phyloP scores from a whole-genome alignment of 2,888 invertebrate genomes.

The Exephanes ischioxanthus region DNA sequence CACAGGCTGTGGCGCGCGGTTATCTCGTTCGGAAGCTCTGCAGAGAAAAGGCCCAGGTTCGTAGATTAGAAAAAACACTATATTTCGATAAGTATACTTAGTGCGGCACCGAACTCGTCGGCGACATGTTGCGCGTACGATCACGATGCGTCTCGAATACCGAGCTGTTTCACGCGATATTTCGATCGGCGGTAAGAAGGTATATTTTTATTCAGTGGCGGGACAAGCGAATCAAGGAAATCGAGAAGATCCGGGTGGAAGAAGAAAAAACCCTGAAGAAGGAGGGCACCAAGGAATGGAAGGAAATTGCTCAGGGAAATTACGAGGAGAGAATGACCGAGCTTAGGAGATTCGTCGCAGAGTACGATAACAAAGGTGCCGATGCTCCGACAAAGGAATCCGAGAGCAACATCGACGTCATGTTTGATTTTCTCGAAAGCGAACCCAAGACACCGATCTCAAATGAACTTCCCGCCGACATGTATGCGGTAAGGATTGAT shows the following conservation, averaged over 20 bases:
- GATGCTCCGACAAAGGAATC: conserved; percentile 84
- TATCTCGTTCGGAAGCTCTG: conserved; percentile 88
- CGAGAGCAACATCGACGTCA: conserved; percentile 88
- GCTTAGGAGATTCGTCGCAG: conserved; percentile 87
- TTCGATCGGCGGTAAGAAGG: background rate
- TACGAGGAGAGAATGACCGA: conserved; percentile 90
- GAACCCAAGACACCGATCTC: conserved; percentile 74
- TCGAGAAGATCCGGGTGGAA: conserved; percentile 86
- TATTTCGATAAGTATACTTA: background rate
- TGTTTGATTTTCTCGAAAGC: conserved; percentile 90
- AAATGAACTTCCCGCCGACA: conserved; percentile 71
- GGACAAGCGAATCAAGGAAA: conserved; percentile 84
- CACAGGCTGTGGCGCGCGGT: conserved; percentile 90
- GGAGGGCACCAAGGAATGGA: conserved; percentile 88
- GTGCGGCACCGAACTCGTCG: conserved; percentile 4
- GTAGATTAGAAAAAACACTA: conserved; percentile 73
- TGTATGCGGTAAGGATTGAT: conserved; percentile 72
- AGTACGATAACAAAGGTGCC: conserved; percentile 85
- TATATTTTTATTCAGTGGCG: conserved; percentile 71
- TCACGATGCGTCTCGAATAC: background rate
- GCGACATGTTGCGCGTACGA: background rate
- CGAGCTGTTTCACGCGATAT: background rate
- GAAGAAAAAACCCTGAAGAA: conserved; percentile 88
- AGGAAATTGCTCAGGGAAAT: conserved; percentile 89
- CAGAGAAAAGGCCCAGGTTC: conserved; percentile 86